phyloP scores from a whole-genome alignment of 1,140 invertebrate species.

The Aphis gossypii region DNA sequence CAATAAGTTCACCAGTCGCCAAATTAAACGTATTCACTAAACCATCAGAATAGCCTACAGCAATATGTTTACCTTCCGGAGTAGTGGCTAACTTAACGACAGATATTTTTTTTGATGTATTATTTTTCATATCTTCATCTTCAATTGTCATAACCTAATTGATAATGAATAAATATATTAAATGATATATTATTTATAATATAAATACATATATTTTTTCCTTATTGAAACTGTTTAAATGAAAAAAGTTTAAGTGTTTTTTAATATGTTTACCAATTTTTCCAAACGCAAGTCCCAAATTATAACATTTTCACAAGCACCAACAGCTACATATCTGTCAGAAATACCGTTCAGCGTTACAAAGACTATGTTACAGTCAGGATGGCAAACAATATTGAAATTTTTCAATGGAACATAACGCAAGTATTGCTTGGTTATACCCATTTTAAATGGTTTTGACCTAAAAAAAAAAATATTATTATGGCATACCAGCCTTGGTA shows the following conservation, averaged over 20 bases:
- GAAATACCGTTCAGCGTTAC: constrained; percentile 76
- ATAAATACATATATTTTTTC: background rate
- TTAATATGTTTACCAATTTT: constrained; percentile 75
- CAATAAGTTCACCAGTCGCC: constrained; percentile 73
- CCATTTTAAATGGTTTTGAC: constrained; percentile 72
- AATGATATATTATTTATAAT: too few relatives aligned
- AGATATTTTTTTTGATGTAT: constrained; percentile 71
- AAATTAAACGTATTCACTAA: constrained; percentile 83
- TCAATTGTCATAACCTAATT: constrained; percentile 46
- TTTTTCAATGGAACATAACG: constrained; percentile 81
- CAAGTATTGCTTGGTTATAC: constrained; percentile 95
- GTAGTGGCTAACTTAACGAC: constrained; percentile 78
- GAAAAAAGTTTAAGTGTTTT: background rate
- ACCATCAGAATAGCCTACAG: constrained; percentile 92
- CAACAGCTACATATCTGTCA: constrained; percentile 84
- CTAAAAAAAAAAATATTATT: background rate
- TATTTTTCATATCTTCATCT: constrained; percentile 52
- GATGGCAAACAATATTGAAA: constrained; percentile 86
- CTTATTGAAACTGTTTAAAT: background rate
- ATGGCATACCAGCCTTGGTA: background rate
- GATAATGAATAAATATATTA: background rate
- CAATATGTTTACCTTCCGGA: constrained; percentile 78
- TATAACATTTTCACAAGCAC: constrained; percentile 90
- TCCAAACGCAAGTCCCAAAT: constrained; percentile 92
- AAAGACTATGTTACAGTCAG: constrained; percentile 80